Evolutionary conservation across 2,888 invertebrate species (phyloP), one percentile per base, ranked within the genome.

Genomic region (Cataglyphis livida): DNA sequence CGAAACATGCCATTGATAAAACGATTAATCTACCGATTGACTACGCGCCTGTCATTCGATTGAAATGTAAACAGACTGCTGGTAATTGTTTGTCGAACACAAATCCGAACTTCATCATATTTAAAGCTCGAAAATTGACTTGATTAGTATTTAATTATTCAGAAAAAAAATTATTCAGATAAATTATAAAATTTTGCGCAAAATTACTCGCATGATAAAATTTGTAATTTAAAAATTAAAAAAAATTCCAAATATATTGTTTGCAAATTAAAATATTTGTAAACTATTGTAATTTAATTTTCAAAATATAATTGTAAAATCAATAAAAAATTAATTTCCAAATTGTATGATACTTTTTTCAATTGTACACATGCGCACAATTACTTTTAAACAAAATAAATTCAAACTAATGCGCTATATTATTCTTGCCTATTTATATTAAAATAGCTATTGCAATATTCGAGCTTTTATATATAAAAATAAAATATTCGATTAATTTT

Each of bases 1-100:
- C 66, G 28, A 62, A 48, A 82, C 62, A 82, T 70, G 59, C 61
- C 57, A 74, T 84, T 82, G 84, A 84, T 84, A 84, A 82, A 84
- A 41, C 54, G n/a, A 70, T 83, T 83, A 81, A 83, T 83, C 54
- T 78, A 54, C 32, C 57, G 12, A 76, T 75, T 73, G n/a, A 18
- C 44, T 62, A 70, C 25, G 62, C 15, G 54, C 25, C 59, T 83
- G 51, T 51, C 82, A 79, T 12, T 62, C 28, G 41, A 18, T 35
- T 44, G 35, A 61, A 44, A 25, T 71, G 59, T 59, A 59, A 78
- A 71, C 32, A 73, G 25, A 79, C 68, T 35, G 71, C 32, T 35
- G 44, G 18, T 78, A 78, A 78, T 78, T 78, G 59, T 66, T 61
- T 82, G 66, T 68, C 44, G 15, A 79, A 18, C n/a, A 38, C 10